These are phyloP conservation scores for Diadumene lineata DNA, from an alignment of 92 coral and sea anemone species.

Conservation along the genomic window DNA sequence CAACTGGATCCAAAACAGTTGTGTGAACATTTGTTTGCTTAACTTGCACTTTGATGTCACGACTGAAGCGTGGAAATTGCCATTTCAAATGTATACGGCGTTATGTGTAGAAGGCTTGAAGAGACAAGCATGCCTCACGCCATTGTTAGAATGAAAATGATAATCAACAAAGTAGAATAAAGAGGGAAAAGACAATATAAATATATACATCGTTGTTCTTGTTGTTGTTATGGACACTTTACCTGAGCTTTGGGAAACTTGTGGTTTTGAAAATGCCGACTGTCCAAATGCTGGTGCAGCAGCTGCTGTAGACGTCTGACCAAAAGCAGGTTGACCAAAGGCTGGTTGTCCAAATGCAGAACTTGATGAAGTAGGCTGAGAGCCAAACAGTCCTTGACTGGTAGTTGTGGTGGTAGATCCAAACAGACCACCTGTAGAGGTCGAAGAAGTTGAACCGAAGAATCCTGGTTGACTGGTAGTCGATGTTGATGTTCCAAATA, in stretches of 20 bases:
- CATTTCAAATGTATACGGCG: too few species aligned
- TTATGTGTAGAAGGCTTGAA: too few species aligned
- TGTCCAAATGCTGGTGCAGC: conserved; percentile 32
- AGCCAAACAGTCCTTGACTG: conserved; percentile 19
- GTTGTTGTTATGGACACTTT: too few species aligned
- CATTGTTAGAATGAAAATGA: too few species aligned
- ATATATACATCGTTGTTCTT: too few species aligned
- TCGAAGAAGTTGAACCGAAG: conserved; percentile 1
- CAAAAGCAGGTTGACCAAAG: conserved; percentile 35
- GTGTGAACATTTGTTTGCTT: too few species aligned
- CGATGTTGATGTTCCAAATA: conserved; percentile 21
- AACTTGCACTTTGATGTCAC: too few species aligned
- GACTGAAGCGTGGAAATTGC: too few species aligned
- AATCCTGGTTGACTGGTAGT: background rate
- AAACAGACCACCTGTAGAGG: conserved; percentile 13
- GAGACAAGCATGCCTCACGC: too few species aligned
- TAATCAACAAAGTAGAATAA: too few species aligned
- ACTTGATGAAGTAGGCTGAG: conserved; percentile 9
- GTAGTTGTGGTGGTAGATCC: conserved; percentile 10
- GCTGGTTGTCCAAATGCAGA: conserved; percentile 49
- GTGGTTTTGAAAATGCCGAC: conserved; percentile 55
- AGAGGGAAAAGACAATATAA: too few species aligned
- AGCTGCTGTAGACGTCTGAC: conserved; percentile 16
- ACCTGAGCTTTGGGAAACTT: conserved; percentile 31
- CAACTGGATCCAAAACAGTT: too few species aligned